phyloP scores from a whole-genome alignment of 2,113 vertebrate genomes.

The Plecotus auritus region DNA sequence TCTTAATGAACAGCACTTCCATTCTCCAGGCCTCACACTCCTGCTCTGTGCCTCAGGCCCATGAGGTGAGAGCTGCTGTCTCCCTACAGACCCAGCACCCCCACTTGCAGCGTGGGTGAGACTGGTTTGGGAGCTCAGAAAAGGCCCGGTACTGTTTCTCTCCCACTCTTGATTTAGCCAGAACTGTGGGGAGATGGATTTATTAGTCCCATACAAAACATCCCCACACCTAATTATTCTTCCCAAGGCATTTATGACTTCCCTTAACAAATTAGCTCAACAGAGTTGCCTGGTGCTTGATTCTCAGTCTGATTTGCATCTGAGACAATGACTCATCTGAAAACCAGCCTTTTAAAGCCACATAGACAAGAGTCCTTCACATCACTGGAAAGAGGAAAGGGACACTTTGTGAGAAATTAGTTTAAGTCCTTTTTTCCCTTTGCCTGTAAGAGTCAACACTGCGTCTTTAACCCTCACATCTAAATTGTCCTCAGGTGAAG shows the following conservation, averaged over 20 bases:
- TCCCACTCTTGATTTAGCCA: slow-evolving; percentile 36
- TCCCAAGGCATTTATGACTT: slow-evolving; percentile 14
- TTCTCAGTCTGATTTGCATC: slow-evolving; percentile 26
- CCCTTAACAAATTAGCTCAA: not conserved
- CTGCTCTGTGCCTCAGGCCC: not conserved
- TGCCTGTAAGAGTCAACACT: not conserved
- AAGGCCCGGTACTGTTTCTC: not conserved
- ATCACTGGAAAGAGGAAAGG: slow-evolving; percentile 36
- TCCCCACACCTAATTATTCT: not conserved
- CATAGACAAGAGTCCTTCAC: not conserved
- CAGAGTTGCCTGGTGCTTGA: not conserved
- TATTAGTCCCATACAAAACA: not conserved
- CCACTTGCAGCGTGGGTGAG: not conserved
- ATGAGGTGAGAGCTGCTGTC: not conserved
- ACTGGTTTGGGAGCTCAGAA: not conserved
- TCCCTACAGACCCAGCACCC: no score
- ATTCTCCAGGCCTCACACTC: not conserved
- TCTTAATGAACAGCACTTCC: rapidly evolving
- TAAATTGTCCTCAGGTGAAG: not conserved
- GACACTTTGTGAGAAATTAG: not conserved
- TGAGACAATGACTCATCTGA: slow-evolving; percentile 28
- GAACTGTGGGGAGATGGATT: not conserved
- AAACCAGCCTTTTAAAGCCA: not conserved
- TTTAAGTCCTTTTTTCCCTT: not conserved
- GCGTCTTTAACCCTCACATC: not conserved